Evolutionary conservation across 2,888 invertebrate species (phyloP).

Genomic region (Linnaemya vulpina): DNA sequence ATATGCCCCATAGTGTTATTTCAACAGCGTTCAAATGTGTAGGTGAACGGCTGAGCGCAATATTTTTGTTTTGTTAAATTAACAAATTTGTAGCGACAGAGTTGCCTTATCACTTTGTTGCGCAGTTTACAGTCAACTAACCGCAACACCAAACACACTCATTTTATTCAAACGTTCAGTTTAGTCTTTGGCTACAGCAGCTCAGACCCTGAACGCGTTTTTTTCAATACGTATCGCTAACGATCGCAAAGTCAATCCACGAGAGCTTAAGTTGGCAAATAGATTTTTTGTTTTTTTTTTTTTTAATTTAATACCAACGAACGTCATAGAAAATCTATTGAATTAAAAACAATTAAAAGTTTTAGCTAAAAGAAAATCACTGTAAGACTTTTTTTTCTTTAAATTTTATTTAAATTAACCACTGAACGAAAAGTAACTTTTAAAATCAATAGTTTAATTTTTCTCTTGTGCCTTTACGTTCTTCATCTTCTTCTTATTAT

Average conservation of each 20-base stretch:
- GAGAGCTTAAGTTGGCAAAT: slow-evolving; percentile 12
- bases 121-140: slow-evolving; percentile 41
- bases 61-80: too few species aligned
- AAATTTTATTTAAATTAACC: not conserved
- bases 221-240: slow-evolving; percentile 17
- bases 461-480: slow-evolving; percentile 9
- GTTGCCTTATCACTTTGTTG: not conserved
- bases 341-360: slow-evolving; percentile 6
- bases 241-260: slow-evolving; percentile 34
- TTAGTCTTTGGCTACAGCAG: slow-evolving; percentile 72
- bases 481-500: not conserved
- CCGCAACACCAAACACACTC: slow-evolving; percentile 57
- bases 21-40: too few species aligned
- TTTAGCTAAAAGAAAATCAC: not conserved
- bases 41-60: too few species aligned
- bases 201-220: slow-evolving; percentile 71
- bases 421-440: not conserved
- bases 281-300: too few species aligned
- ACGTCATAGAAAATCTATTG: not conserved
- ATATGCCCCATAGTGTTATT: too few species aligned
- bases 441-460: slow-evolving; percentile 42
- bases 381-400: not conserved
- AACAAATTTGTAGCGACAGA: not conserved
- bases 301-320: not conserved
- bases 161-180: slow-evolving; percentile 62